Evolutionary conservation across 2,797 vertebrate genomes (phyloP).

Genomic region (Lates japonicus): DNA sequence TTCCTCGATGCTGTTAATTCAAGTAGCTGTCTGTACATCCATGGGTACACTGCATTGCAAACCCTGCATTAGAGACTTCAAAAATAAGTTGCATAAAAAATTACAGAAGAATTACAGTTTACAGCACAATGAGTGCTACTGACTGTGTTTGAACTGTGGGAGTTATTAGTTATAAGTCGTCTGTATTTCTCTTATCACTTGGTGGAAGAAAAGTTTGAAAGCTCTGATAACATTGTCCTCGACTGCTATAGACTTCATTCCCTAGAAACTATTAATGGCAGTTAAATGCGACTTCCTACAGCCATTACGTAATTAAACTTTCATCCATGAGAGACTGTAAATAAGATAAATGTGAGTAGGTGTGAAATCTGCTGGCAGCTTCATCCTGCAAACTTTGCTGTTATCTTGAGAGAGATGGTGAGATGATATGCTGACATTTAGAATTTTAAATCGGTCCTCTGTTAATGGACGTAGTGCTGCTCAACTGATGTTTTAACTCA

Average conservation of each 20-base stretch:
- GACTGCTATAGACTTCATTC: neutral
- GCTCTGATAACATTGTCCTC: conserved; percentile 6
- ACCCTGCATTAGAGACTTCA: too few relatives aligned
- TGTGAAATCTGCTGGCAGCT: conserved; percentile 6
- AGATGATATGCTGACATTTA: conserved; percentile 13
- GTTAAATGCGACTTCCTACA: conserved; percentile 22
- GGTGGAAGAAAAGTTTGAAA: conserved; percentile 2
- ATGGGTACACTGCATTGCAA: too few relatives aligned
- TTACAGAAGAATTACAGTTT: too few relatives aligned
- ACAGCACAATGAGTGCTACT: too few relatives aligned
- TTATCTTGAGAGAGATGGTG: conserved; percentile 5
- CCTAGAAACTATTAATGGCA: neutral
- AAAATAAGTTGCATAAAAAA: too few relatives aligned
- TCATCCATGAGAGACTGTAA: conserved; percentile 2
- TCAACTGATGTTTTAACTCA: neutral
- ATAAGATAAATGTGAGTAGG: conserved; percentile 15
- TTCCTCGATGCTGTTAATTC: too few relatives aligned
- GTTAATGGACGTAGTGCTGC: conserved; percentile 1
- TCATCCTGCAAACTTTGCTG: conserved; percentile 7
- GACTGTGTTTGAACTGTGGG: too few relatives aligned
- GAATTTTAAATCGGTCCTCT: neutral
- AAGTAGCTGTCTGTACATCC: too few relatives aligned
- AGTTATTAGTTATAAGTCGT: neutral
- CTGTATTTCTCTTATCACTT: neutral
- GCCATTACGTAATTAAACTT: conserved; percentile 30